Base-by-base conservation (phyloP, 2,113 vertebrate genomes). In the Lutjanus erythropterus region DNA sequence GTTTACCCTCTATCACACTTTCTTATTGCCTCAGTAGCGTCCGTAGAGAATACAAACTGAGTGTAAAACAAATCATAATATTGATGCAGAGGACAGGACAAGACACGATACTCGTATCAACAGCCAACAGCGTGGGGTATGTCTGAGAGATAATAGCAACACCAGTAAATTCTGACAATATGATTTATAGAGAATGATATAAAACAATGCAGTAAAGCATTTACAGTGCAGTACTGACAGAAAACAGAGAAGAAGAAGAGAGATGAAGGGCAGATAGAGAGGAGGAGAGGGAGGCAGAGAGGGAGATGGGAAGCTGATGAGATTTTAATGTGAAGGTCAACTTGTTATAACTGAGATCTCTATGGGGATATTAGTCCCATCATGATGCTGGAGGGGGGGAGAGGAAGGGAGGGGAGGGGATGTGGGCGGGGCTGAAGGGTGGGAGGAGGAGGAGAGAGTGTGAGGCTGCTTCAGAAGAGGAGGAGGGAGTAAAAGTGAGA, bases 251-350 rank as follows among this genome's bases (percentile, higher is more conserved):
- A 19, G 64, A 56, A 19, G 64, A 41, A 83, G 67, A 76, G 47
- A 55, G 71, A 84, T 79, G 76, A 82, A 91, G 81, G 89, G 52
- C 76, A 75, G 75, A 90, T 73, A 52, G 85, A 86, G 86, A 83
- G 46, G 42, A 78, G 78, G 89, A 74, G 86, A 79, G 59, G 76
- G 76, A 90, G 82, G 72, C 21, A 44, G 53, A 72, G 81, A 75
- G 69, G 78, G 70, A 84, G 60, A 71, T 70, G 64, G n/a, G 64
- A 87, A 88, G 84, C 81, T 93, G 92, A 94, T 93, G 90, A 93
- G 91, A 91, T 93, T 93, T 93, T 91, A 93, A 93, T 91, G 88
- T 92, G 91, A 93, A 94, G 93, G 93, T 94, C 93, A 94, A 92
- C 88, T 89, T 90, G 92, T 93, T 93, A 89, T 86, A 90, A 91